Conservation (phyloP, 2,888 invertebrate species). For the Melangyna quadrimaculata region DNA sequence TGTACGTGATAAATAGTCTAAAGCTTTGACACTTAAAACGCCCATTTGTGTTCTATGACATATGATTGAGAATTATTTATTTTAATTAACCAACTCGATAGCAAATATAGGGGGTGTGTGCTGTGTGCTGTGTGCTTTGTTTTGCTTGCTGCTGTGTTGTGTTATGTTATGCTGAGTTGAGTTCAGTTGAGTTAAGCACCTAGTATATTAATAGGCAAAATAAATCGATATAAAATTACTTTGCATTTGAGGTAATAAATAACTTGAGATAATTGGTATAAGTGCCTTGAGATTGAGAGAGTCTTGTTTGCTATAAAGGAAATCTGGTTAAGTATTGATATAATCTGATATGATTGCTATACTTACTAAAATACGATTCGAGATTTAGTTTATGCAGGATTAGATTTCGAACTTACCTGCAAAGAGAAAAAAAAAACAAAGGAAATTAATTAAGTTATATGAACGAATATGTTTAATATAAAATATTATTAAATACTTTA, state of each 20-base stretch:
- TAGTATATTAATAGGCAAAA: slow-evolving; percentile 51
- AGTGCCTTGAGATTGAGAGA: slow-evolving; percentile 5
- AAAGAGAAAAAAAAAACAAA: slow-evolving; percentile 29
- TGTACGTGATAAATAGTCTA: slow-evolving; percentile 53
- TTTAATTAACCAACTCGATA: slow-evolving; percentile 59
- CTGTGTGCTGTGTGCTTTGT: not conserved
- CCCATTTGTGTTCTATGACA: slow-evolving; percentile 61
- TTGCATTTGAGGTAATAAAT: slow-evolving; percentile 45
- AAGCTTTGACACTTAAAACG: slow-evolving; percentile 64
- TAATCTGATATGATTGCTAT: not conserved
- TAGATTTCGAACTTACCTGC: slow-evolving; percentile 47
- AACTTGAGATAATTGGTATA: slow-evolving; percentile 20
- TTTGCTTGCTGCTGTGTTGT: too few species aligned
- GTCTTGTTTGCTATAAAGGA: not conserved
- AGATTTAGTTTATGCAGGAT: not conserved
- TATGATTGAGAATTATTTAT: slow-evolving; percentile 67
- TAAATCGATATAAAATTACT: slow-evolving; percentile 51
- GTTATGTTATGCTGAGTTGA: not conserved
- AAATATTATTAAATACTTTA: too few species aligned
- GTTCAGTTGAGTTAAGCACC: not conserved
- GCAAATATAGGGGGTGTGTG: slow-evolving; percentile 42
- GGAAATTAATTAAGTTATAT: not conserved
- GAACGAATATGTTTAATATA: too few species aligned
- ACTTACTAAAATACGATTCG: slow-evolving; percentile 12
- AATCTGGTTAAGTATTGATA: not conserved